These are phyloP conservation scores for Hylaea fasciaria DNA, from an alignment of 2,888 invertebrate genomes.

Conservation along the genomic window DNA sequence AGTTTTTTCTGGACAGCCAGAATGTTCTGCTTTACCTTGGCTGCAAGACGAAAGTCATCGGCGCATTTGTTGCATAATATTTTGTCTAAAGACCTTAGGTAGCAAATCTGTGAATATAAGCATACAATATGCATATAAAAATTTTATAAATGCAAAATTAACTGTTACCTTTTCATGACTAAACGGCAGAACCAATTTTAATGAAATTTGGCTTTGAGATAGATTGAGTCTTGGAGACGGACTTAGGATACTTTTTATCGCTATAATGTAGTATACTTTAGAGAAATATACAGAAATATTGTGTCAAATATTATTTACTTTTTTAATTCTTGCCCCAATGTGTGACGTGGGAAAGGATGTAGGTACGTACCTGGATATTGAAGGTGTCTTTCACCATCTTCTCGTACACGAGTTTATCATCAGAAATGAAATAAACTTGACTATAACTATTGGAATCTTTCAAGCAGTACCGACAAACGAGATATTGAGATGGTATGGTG, in stretches of 20 bases:
- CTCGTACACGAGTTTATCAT: slow-evolving; percentile 7
- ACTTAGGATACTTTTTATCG: no score
- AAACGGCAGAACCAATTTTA: no score
- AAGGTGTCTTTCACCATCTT: slow-evolving; percentile 8
- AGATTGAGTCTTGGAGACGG: no score
- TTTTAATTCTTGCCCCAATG: no score
- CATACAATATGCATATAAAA: no score
- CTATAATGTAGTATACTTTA: no score
- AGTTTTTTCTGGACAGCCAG: slow-evolving; percentile 3
- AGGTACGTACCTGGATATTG: slow-evolving; percentile 14
- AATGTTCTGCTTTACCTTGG: background rate
- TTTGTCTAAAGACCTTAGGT: background rate
- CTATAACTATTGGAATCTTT: background rate
- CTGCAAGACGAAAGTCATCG: background rate
- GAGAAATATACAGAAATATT: no score
- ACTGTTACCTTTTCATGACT: no score
- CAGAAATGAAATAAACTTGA: background rate
- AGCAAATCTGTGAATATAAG: slow-evolving; percentile 1
- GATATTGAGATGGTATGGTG: background rate
- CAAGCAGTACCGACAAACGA: slow-evolving; percentile 6
- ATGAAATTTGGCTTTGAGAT: no score
- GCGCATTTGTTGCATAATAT: background rate
- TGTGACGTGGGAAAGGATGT: no score
- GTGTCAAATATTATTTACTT: no score
- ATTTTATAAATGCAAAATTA: no score